Base-by-base conservation (phyloP, 2,113 vertebrate species). In the Boulengeromyrus knoepffleri region DNA sequence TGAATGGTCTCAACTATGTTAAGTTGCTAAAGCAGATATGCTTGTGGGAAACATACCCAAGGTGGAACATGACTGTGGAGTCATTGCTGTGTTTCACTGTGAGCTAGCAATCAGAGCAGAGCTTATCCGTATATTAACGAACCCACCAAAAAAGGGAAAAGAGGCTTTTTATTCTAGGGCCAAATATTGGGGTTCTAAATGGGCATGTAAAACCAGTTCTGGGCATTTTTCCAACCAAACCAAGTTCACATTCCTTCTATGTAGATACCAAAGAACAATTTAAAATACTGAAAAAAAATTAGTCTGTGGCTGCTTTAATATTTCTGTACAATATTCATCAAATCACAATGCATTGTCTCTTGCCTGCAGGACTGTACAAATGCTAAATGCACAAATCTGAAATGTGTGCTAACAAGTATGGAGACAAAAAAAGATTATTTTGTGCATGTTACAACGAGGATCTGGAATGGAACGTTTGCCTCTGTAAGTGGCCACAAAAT, bases 381-480 rank as follows among this genome's bases (percentile, higher is more conserved):
- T 2, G 90, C 94, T 77, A 95, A 94, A n/a, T 99, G 98, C 90
- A 90, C 93, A 46, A 92, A 92, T 0, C 91, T 99, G 70, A 91
- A 95, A 62, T 99, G 98, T 93, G 94, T 94, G 91, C 92, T 98
- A 45, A 97, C 97, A 93, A 96, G 98, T 27, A 89, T 96, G 0
- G 88, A 91, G 1, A 27, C 94, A 83, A 96, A 95, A 90, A 95
- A 90, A 17, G 95, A 97, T 83, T 98, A 98, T 92, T 95, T 94
- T 77, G 94, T 99, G 31, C 97, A 97, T 0, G 93, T 99, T 77
- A 97, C 97, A n/a, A 97, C 97, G 3, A 96, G 96, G 91, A 96
- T 99, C 91, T 99, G 98, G 98, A 97, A 96, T 0, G 94, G 97
- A 58, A 98, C 97, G 0, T 98, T 99, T 90, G 94, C 95, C 77